phyloP scores from a whole-genome alignment of 2,888 invertebrate species.

The Nudaria mundana region DNA sequence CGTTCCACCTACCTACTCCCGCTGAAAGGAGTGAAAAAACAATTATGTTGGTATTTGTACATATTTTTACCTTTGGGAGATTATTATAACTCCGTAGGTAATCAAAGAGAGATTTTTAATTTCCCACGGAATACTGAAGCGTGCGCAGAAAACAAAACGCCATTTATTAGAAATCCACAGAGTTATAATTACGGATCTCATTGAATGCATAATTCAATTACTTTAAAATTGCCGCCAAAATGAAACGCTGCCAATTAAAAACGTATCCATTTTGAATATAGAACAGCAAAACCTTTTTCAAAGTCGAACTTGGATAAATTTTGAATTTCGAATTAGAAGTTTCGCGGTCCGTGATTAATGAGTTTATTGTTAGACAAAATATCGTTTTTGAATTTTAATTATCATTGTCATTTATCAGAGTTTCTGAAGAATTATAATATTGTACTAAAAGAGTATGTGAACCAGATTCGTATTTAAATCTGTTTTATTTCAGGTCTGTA shows the following conservation, averaged over 20 bases:
- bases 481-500: no score
- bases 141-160: slow-evolving; percentile 4
- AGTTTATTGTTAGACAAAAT: slow-evolving; percentile 17
- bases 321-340: slow-evolving; percentile 31
- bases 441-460: no score
- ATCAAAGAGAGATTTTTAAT: no score
- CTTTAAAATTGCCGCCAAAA: slow-evolving; percentile 28
- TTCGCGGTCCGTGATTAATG: slow-evolving; percentile 20
- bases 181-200: slow-evolving; percentile 17
- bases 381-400: slow-evolving; percentile 10
- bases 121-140: slow-evolving; percentile 1
- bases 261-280: slow-evolving; percentile 42
- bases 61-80: no score
- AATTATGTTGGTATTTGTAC: no score
- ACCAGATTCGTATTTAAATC: no score
- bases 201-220: slow-evolving; percentile 30
- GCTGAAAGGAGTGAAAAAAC: no score
- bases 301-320: slow-evolving; percentile 36
- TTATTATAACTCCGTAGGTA: no score
- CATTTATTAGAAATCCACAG: not conserved
- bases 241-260: slow-evolving; percentile 32
- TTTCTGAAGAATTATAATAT: no score
- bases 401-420: no score
- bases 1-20: no score
- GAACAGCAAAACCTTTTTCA: slow-evolving; percentile 35